Evolutionary conservation across 2,888 invertebrate genomes (phyloP).

Genomic region (Spodoptera picta): DNA sequence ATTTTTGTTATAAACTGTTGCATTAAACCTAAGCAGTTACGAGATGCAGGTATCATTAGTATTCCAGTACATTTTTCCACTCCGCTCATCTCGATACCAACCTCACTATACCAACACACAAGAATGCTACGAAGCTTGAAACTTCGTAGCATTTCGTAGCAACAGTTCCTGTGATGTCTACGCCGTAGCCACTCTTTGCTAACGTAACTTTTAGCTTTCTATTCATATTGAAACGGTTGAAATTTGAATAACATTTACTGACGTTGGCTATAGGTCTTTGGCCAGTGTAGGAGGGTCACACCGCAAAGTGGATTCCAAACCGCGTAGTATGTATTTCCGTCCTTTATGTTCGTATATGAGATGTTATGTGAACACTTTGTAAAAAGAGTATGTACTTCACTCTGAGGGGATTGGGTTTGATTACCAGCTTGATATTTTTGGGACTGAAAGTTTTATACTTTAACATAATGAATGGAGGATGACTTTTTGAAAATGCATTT

Average conservation of each 20-base stretch:
- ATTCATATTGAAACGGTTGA: conserved; percentile 21
- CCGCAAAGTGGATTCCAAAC: conserved; percentile 77
- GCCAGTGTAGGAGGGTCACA: conserved; percentile 60
- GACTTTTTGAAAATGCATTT: no score
- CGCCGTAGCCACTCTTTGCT: conserved; percentile 43
- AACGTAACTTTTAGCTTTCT: conserved; percentile 36
- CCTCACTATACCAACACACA: conserved; percentile 29
- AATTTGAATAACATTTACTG: conserved; percentile 28
- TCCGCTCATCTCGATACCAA: no score
- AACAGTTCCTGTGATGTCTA: conserved; percentile 45
- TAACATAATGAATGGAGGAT: conserved; percentile 2
- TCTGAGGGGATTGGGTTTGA: no score
- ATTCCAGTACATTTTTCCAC: no score
- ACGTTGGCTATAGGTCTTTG: conserved; percentile 54
- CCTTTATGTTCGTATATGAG: conserved; percentile 50
- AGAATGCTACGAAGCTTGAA: conserved; percentile 48
- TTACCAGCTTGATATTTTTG: no score
- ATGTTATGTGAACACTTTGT: conserved; percentile 15
- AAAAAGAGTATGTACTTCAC: no score
- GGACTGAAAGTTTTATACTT: conserved; percentile 16
- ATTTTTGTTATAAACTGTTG: no score
- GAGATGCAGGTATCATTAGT: no score
- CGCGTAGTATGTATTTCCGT: conserved; percentile 74
- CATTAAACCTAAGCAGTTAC: no score
- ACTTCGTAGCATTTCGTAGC: conserved; percentile 62